These are phyloP conservation scores for Siderastrea siderea DNA, from an alignment of 92 coral and sea anemone genomes.

Conservation along the genomic window DNA sequence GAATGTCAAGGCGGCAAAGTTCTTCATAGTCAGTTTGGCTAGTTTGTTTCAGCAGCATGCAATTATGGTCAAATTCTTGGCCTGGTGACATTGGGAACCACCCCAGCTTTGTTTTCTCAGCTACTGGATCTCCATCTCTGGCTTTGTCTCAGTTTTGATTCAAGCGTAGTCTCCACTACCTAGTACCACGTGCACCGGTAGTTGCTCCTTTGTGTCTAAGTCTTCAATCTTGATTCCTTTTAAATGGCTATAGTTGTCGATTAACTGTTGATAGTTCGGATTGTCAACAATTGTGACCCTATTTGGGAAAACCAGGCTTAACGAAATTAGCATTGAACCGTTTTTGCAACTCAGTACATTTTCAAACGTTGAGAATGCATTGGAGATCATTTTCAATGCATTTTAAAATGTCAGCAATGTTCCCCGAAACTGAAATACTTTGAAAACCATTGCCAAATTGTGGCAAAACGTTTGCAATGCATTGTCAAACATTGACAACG, in stretches of 20 bases:
- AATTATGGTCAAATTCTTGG: neutral
- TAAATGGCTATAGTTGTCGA: slow-evolving; percentile 9
- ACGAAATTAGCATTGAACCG: too few relatives aligned
- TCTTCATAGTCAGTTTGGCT: slow-evolving; percentile 16
- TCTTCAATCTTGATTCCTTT: slow-evolving; percentile 24
- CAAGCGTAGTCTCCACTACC: slow-evolving; percentile 29
- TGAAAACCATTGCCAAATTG: too few relatives aligned
- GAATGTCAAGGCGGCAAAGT: slow-evolving; percentile 7
- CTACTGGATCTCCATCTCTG: neutral
- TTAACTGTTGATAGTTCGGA: slow-evolving; percentile 21
- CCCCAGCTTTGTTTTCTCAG: slow-evolving; percentile 22
- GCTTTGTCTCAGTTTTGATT: slow-evolving; percentile 21
- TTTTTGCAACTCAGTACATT: too few relatives aligned
- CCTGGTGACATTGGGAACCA: slow-evolving; percentile 20
- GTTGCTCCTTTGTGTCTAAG: slow-evolving; percentile 15
- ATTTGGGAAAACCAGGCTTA: too few relatives aligned
- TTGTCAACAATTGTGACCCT: slow-evolving; percentile 16
- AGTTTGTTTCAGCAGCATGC: slow-evolving; percentile 19
- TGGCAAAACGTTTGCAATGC: too few relatives aligned
- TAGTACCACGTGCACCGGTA: slow-evolving; percentile 18
- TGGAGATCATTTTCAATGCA: too few relatives aligned
- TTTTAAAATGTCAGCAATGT: too few relatives aligned
- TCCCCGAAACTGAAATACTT: too few relatives aligned
- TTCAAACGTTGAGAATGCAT: too few relatives aligned
- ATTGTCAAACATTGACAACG: too few relatives aligned